Evolutionary conservation across 2,113 vertebrate species (phyloP).

Genomic region (Channa argus): DNA sequence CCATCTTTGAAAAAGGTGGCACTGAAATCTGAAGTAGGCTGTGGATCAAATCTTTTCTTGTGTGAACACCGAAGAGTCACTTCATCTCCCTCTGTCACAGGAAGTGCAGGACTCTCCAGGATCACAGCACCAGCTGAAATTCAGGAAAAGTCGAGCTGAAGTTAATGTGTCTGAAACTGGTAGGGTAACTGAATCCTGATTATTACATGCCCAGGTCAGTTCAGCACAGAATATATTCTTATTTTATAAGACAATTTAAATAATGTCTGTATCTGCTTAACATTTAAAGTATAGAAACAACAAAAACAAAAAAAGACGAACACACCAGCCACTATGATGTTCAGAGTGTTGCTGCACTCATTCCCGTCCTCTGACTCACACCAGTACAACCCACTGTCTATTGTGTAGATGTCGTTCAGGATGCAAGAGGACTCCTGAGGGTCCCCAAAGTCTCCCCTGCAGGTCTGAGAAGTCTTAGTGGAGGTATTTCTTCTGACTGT

Average conservation of each 20-base stretch:
- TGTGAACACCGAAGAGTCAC: conserved; percentile 17
- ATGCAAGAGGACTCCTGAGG: not conserved
- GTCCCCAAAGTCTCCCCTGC: not conserved
- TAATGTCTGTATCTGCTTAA: too few relatives aligned
- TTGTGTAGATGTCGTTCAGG: not conserved
- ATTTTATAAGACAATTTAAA: too few relatives aligned
- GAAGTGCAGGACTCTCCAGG: conserved; percentile 11
- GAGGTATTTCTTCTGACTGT: conserved; percentile 22
- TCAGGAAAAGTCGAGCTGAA: too few relatives aligned
- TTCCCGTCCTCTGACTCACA: conserved; percentile 27
- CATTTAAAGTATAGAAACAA: too few relatives aligned
- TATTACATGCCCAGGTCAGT: too few relatives aligned
- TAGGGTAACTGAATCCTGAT: too few relatives aligned
- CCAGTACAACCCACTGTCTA: conserved; percentile 49
- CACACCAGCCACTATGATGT: conserved; percentile 27
- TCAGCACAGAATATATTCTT: too few relatives aligned
- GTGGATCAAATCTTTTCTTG: not conserved
- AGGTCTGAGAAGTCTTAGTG: not conserved
- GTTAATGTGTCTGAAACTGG: too few relatives aligned
- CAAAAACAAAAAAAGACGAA: too few relatives aligned
- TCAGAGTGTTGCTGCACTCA: not conserved
- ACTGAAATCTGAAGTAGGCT: not conserved
- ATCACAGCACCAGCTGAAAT: conserved; percentile 20
- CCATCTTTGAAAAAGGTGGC: conserved; percentile 27
- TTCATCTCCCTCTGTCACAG: conserved; percentile 20